Percentiles rank a stretch among this genome's conserved stretches.
Evolutionary conservation across 2,113 vertebrate genomes (phyloP).

Genomic region (Dascyllus trimaculatus): DNA sequence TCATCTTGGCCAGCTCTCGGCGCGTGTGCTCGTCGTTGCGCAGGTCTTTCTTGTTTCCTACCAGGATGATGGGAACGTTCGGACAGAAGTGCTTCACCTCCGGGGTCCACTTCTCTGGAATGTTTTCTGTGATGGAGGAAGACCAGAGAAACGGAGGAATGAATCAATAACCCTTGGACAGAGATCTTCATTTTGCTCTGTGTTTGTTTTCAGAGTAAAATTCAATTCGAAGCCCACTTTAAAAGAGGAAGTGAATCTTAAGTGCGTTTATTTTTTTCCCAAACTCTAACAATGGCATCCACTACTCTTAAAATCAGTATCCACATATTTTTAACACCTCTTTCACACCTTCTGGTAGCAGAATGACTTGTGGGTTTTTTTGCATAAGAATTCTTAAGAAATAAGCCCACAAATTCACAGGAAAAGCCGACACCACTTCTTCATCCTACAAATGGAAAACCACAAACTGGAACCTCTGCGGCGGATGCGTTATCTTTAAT

Average conservation of each 20-base stretch:
- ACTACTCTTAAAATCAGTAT: background rate
- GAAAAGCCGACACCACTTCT: background rate
- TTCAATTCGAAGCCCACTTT: too few species aligned
- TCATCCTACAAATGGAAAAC: background rate
- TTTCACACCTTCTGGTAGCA: background rate
- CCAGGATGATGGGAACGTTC: constrained; percentile 98
- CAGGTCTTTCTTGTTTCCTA: constrained; percentile 99
- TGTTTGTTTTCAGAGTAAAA: too few species aligned
- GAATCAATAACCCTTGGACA: background rate
- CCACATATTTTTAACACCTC: background rate
- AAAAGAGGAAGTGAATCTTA: too few species aligned
- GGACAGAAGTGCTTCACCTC: constrained; percentile 99
- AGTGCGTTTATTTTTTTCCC: background rate
- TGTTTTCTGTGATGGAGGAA: constrained; percentile 90
- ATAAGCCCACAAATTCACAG: background rate
- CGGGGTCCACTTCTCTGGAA: constrained; percentile 99
- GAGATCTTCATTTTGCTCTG: background rate
- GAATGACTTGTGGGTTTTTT: too few species aligned
- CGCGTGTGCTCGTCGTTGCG: constrained; percentile 98
- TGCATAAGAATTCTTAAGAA: background rate
- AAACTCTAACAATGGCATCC: background rate
- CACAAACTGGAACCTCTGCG: too few species aligned
- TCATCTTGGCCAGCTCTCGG: constrained; percentile 98
- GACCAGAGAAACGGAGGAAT: background rate
- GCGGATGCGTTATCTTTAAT: background rate